Evolutionary conservation across 2,797 vertebrate genomes (phyloP), one percentile per base, ranked within the genome.

Genomic region (Acomys russatus): DNA sequence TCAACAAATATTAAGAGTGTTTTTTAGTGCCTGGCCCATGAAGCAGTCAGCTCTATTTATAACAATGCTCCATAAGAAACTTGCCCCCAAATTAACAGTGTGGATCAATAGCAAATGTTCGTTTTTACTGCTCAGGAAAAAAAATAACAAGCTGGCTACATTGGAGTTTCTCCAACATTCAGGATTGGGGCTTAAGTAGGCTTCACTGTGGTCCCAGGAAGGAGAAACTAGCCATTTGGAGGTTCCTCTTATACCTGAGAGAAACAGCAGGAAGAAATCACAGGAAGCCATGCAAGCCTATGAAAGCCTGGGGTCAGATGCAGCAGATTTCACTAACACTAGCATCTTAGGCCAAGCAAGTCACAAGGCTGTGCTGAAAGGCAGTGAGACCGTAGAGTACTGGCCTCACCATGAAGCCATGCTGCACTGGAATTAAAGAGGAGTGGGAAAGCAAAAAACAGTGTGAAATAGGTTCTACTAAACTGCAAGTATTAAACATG

Each of bases 111-210:
- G 35, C 9, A 64, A 64, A 70, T n/a, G 54, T 77, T 83, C 94
- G 51, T n/a, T 90, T 96, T 70, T 61, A 71, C 44, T 78, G 77
- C 56, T 91, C 25, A 51, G 25, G 70, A 83, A 89, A 64, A 82
- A 86, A 88, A 63, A 85, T 44, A 74, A 44, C 20, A 82, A 33
- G 17, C 49, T 85, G 38, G 11, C n/a, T 35, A 3, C 30, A 23
- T 70, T 64, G 54, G n/a, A 59, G 59, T 14, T 86, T 85, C 35
- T 74, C 70, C 44, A 35, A 11, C 22, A 61, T 71, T 87, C 56
- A 66, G 44, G 25, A 77, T 35, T 64, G 79, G 79, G 54, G 18
- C 33, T 74, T 23, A 23, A 28, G 15, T 82, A 23, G 22, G 38
- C 12, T 64, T 79, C 23, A 49, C 23, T 71, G 70, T 49, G n/a